Base-by-base conservation (phyloP, 2,888 invertebrate species). In the Tenthredo amoena region DNA sequence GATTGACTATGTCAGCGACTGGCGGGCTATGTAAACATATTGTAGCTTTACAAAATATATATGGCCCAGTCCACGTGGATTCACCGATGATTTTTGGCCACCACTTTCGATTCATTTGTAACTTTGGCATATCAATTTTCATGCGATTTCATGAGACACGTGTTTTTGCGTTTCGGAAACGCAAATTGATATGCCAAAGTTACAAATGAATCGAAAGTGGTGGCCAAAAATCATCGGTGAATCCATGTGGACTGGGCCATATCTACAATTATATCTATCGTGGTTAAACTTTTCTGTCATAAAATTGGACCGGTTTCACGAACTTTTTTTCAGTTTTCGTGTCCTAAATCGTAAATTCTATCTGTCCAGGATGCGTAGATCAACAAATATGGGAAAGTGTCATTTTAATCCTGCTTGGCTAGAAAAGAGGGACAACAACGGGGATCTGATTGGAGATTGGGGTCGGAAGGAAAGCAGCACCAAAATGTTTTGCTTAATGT, bases 381-480 rank as follows among this genome's bases (percentile, higher is more conserved):
- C 34, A 34, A 71, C 18, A 21, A n/a, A 62, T n/a, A 77, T 55
- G 55, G 77, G 71, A n/a, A 74, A 43, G 43, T 74, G 40, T 74
- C 74, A 43, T 1, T 62, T 21, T n/a, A 62, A n/a, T 26, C 26
- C 62, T 5, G 62, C 62, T n/a, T 62, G 62, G 62, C 21, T 62
- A 6, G n/a, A 21, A n/a, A 62, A 62, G 21, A 62, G 21, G n/a
- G 62, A 62, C 26, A 21, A 21, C n/a, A 62, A 62, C 40, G 77
- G 77, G 31, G 10, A 77, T 77, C 31, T 77, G 10, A n/a, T 77
- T 26, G 50, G 50, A 77, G 77, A 77, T 77, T 77, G 77, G 34
- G 77, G 5, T 77, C n/a, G 77, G 6, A 77, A 77, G 77, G 55
- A 77, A 34, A 77, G 77, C 55, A 9, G 55, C 55, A 77, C 50